phyloP scores from a whole-genome alignment of 2,797 vertebrate genomes.

The Apogon hyalosoma region DNA sequence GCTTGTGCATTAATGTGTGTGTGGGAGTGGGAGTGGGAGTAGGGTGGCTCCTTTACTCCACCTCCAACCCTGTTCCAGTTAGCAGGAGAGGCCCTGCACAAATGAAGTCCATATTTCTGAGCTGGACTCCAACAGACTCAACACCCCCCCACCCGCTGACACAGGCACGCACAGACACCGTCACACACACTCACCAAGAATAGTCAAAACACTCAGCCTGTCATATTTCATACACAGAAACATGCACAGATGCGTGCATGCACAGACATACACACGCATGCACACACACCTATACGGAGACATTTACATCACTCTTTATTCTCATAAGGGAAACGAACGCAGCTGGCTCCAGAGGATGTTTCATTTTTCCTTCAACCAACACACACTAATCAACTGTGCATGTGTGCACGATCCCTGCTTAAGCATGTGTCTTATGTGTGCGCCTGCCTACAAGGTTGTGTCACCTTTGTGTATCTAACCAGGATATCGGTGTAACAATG shows the following conservation, averaged over 20 bases:
- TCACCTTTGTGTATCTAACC: slow-evolving; percentile 64
- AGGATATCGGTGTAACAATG: slow-evolving; percentile 75
- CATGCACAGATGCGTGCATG: slow-evolving; percentile 10
- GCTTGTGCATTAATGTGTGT: not conserved
- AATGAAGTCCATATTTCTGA: slow-evolving; percentile 74
- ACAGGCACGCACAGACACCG: slow-evolving; percentile 9
- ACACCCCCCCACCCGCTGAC: slow-evolving; percentile 38
- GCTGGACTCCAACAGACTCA: slow-evolving; percentile 48
- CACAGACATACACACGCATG: not conserved
- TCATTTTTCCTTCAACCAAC: slow-evolving; percentile 33
- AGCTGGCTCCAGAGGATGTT: slow-evolving; percentile 51
- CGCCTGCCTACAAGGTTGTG: slow-evolving; percentile 21
- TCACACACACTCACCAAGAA: slow-evolving; percentile 20
- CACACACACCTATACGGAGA: slow-evolving; percentile 12
- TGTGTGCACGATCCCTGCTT: slow-evolving; percentile 2
- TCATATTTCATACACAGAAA: slow-evolving; percentile 46
- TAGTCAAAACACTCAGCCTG: slow-evolving; percentile 55
- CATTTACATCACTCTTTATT: slow-evolving; percentile 37
- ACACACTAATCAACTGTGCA: slow-evolving; percentile 16
- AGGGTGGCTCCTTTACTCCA: slow-evolving; percentile 24
- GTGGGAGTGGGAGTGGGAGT: not conserved
- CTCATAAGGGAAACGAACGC: slow-evolving; percentile 43
- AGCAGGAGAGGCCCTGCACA: slow-evolving; percentile 56
- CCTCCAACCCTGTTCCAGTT: slow-evolving; percentile 59
- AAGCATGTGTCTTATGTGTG: slow-evolving; percentile 5